These are phyloP conservation scores for Epinephelus fuscoguttatus DNA, from an alignment of 2,113 vertebrate species.

Conservation along the genomic window DNA sequence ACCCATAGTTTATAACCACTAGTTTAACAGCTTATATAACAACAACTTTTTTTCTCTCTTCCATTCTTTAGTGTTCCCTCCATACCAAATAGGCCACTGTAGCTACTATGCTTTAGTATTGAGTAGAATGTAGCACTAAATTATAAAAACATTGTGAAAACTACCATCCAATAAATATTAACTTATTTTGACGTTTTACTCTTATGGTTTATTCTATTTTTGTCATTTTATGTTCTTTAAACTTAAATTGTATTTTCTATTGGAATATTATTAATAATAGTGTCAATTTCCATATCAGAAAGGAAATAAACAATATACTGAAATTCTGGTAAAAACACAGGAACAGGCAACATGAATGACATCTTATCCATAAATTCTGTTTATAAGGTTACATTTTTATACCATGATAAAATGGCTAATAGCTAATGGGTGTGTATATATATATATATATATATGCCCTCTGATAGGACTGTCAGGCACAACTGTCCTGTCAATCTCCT, in stretches of 20 bases:
- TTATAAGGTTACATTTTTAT: too few relatives aligned
- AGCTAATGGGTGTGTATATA: too few relatives aligned
- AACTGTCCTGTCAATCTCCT: too few relatives aligned
- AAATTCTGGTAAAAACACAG: too few relatives aligned
- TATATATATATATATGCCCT: neutral
- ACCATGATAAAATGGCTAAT: too few relatives aligned
- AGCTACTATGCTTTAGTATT: neutral
- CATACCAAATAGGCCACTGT: neutral
- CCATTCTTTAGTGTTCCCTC: neutral
- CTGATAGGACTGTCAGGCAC: neutral
- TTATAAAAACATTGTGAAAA: neutral
- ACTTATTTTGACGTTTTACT: neutral
- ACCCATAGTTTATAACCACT: neutral
- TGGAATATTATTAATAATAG: neutral
- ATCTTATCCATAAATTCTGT: too few relatives aligned
- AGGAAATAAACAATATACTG: too few relatives aligned
- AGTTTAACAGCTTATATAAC: too few relatives aligned
- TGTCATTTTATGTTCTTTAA: neutral
- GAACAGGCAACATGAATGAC: too few relatives aligned
- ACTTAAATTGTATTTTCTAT: neutral
- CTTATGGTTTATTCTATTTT: neutral
- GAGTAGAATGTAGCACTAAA: neutral
- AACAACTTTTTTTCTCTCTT: too few relatives aligned
- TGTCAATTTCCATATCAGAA: too few relatives aligned
- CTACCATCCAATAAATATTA: neutral